These are phyloP conservation scores for Nycticebus coucang DNA, from an alignment of 2,113 vertebrate genomes.

Conservation along the genomic window DNA sequence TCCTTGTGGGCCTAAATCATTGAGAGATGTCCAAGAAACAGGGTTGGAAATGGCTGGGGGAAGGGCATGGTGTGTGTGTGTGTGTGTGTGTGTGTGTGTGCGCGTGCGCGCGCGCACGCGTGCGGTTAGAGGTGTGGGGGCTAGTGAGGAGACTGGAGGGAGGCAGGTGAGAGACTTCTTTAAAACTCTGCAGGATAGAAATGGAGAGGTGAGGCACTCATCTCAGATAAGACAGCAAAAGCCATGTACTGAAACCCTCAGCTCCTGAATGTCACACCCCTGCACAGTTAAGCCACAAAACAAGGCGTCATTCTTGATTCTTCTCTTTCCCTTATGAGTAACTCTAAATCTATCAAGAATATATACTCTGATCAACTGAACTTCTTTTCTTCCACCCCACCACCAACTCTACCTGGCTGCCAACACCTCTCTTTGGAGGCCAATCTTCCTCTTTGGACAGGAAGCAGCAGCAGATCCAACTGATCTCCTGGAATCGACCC, in stretches of 20 bases:
- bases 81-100: neutral
- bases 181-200: neutral
- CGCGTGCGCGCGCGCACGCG: neutral
- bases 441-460: neutral
- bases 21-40: neutral
- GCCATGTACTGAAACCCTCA: neutral
- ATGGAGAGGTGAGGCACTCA: neutral
- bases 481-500: neutral
- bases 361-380: constrained; percentile 11
- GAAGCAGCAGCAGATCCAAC: neutral
- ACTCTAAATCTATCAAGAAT: constrained; percentile 28
- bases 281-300: neutral
- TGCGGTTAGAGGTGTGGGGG: neutral
- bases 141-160: neutral
- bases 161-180: neutral
- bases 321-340: constrained; percentile 24
- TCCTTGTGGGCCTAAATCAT: neutral
- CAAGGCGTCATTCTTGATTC: neutral
- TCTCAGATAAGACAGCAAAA: neutral
- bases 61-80: neutral
- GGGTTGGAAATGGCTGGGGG: neutral
- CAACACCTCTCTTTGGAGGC: neutral
- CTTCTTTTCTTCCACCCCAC: neutral
- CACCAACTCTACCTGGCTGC: neutral
- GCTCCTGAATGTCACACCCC: neutral